Evolutionary conservation across 2,797 vertebrate genomes (phyloP).

Genomic region (Serranus cabrilla): DNA sequence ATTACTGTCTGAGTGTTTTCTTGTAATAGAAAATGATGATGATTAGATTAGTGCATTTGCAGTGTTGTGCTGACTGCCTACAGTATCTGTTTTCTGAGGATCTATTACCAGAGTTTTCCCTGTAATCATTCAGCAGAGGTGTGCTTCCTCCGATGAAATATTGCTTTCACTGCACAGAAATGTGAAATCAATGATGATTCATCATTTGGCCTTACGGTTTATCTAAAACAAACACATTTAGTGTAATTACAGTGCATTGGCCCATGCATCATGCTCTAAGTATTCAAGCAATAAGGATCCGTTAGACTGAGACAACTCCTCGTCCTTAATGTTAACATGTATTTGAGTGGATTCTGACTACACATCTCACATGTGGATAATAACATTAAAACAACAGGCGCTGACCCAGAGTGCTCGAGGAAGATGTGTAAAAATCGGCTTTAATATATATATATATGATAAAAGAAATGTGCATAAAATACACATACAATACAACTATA

Average conservation of each 20-base stretch:
- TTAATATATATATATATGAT: too few species aligned
- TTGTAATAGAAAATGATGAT: slow-evolving; percentile 9
- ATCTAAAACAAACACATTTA: slow-evolving; percentile 45
- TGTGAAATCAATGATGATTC: slow-evolving; percentile 66
- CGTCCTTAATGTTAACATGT: not conserved
- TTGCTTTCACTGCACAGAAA: slow-evolving; percentile 48
- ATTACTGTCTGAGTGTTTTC: slow-evolving; percentile 1
- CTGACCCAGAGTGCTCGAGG: too few species aligned
- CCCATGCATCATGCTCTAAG: slow-evolving; percentile 2
- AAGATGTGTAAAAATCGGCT: too few species aligned
- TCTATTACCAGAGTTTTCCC: slow-evolving; percentile 21
- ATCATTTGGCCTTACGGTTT: slow-evolving; percentile 43
- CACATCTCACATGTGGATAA: not conserved
- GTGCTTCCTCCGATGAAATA: slow-evolving; percentile 44
- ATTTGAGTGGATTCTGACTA: not conserved
- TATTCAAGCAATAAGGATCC: slow-evolving; percentile 4
- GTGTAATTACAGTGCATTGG: slow-evolving; percentile 34
- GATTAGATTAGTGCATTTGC: slow-evolving; percentile 3
- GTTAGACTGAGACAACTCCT: not conserved
- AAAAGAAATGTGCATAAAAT: too few species aligned
- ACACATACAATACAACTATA: too few species aligned
- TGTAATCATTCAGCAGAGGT: slow-evolving; percentile 44
- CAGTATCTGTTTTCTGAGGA: slow-evolving; percentile 58
- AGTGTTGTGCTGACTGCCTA: slow-evolving; percentile 9
- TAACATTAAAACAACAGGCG: too few species aligned